Percentiles rank a stretch among this genome's conserved stretches.
phyloP scores from a whole-genome alignment of 35 echinoderm and acorn worm species.

The Apostichopus parvimensis region DNA sequence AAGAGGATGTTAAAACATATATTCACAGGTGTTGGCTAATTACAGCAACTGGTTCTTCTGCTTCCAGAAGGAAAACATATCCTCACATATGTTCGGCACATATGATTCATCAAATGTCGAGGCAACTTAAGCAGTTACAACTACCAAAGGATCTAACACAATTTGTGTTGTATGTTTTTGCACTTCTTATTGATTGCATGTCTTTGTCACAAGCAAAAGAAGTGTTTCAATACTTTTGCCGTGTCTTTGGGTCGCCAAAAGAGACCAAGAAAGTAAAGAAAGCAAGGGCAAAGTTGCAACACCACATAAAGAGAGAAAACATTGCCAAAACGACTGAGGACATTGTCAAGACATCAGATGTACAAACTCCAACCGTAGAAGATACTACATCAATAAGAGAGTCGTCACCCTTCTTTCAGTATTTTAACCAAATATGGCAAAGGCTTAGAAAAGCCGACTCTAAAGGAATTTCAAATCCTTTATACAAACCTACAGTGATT shows the following conservation, averaged over 20 bases:
- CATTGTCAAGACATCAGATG: too few relatives aligned
- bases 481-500: not conserved
- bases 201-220: not conserved
- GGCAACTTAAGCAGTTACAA: not conserved
- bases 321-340: not conserved
- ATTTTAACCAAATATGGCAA: constrained; percentile 1
- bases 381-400: not conserved
- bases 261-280: not conserved
- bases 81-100: constrained; percentile 49
- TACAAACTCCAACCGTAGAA: too few relatives aligned
- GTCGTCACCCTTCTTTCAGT: not conserved
- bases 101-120: not conserved
- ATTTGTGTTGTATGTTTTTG: constrained; percentile 1
- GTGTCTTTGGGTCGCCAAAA: not conserved
- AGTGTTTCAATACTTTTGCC: not conserved
- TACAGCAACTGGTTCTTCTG: too few relatives aligned
- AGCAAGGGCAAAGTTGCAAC: not conserved
- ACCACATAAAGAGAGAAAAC: not conserved
- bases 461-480: not conserved
- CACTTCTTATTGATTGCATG: not conserved
- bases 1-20: not conserved
- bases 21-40: not conserved
- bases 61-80: not conserved
- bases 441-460: not conserved
- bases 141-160: not conserved